phyloP scores from a whole-genome alignment of 2,888 invertebrate species.

The Sialis fuliginosa region DNA sequence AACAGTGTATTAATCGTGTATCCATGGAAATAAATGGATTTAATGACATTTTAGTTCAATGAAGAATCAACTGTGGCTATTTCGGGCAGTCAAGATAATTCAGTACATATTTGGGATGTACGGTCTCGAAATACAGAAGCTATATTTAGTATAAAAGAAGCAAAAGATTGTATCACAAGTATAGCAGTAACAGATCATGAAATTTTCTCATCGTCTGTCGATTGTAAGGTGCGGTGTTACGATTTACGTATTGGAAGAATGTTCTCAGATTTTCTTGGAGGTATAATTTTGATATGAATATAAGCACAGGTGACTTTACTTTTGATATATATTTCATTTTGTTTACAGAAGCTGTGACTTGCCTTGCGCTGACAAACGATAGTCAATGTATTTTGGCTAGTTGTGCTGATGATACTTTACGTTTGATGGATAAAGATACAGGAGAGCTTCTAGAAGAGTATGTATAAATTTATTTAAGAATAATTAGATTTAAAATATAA shows the following conservation, averaged over 20 bases:
- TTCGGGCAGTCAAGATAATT: slow-evolving; percentile 88
- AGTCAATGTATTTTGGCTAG: slow-evolving; percentile 80
- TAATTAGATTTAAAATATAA: neutral
- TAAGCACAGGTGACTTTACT: neutral
- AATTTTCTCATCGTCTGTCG: slow-evolving; percentile 79
- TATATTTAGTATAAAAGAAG: slow-evolving; percentile 71
- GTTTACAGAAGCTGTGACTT: slow-evolving; percentile 53
- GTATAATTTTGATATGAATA: slow-evolving; percentile 23
- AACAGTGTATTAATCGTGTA: neutral
- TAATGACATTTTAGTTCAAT: slow-evolving; percentile 45
- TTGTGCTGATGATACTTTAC: slow-evolving; percentile 65
- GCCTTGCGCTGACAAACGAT: slow-evolving; percentile 73
- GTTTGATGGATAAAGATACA: slow-evolving; percentile 74
- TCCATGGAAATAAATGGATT: slow-evolving; percentile 11
- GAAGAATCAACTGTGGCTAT: slow-evolving; percentile 86
- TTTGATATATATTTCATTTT: slow-evolving; percentile 6
- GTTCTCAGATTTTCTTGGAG: slow-evolving; percentile 67
- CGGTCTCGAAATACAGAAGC: slow-evolving; percentile 50
- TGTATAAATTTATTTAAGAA: slow-evolving; percentile 11
- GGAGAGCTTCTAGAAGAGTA: slow-evolving; percentile 58
- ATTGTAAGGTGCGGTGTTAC: slow-evolving; percentile 72
- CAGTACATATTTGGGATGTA: slow-evolving; percentile 83
- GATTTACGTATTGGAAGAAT: slow-evolving; percentile 80
- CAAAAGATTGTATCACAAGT: slow-evolving; percentile 77
- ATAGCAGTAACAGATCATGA: slow-evolving; percentile 73